Conservation (phyloP, 2,888 invertebrate species). For the Dryomyza anilis region DNA sequence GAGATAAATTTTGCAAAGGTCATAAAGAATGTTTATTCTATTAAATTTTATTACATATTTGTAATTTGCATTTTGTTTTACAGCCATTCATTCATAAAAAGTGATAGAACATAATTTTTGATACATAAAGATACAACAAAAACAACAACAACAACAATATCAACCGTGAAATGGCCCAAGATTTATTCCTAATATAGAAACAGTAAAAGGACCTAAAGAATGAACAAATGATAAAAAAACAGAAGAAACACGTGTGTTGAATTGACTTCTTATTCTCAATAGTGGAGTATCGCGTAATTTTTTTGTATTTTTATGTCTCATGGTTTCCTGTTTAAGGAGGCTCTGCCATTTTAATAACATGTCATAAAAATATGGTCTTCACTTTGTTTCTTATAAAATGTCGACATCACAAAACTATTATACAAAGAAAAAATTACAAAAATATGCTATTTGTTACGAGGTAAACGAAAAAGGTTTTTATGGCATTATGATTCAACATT, state of each 20-base stretch:
- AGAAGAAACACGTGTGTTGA: constrained; percentile 8
- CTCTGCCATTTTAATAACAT: constrained; percentile 14
- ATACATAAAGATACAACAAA: constrained; percentile 53
- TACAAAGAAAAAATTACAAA: no score
- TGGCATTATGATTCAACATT: no score
- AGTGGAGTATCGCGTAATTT: not conserved
- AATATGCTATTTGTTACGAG: no score
- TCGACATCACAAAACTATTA: no score
- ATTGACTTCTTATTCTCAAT: not conserved
- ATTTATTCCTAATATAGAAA: not conserved
- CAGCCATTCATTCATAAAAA: constrained; percentile 45
- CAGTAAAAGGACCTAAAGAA: constrained; percentile 24
- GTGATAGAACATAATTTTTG: no score
- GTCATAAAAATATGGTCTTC: constrained; percentile 4
- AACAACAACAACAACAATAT: no score
- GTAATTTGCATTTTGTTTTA: constrained; percentile 58
- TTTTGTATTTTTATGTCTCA: not conserved
- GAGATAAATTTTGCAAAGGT: constrained; percentile 48
- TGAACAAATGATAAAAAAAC: not conserved
- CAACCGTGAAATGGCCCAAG: not conserved
- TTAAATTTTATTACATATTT: constrained; percentile 60
- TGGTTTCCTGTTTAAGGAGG: constrained; percentile 1
- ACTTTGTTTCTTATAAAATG: not conserved
- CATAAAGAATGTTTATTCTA: constrained; percentile 56
- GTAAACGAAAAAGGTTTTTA: no score